Conservation (phyloP, 2,888 invertebrate species). For the Trichogramma dendrolimi region DNA sequence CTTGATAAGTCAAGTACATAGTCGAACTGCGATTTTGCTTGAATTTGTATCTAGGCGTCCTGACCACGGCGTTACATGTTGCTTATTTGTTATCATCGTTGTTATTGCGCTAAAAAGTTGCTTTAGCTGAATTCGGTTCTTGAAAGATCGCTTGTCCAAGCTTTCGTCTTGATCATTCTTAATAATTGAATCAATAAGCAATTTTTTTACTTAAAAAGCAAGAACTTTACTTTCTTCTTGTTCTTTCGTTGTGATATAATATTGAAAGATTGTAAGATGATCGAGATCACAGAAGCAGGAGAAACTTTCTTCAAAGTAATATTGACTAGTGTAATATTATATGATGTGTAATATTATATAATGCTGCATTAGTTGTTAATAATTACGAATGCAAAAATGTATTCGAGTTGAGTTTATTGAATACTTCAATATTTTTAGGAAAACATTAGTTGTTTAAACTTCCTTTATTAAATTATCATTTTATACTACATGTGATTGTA, state of each 20-base stretch:
- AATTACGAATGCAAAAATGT: neutral
- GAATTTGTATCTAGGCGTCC: conserved; percentile 21
- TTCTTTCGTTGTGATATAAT: neutral
- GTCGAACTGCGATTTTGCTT: conserved; percentile 29
- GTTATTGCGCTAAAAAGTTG: conserved; percentile 31
- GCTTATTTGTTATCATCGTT: conserved; percentile 41
- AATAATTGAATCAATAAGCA: neutral
- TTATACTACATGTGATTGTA: conserved; percentile 40
- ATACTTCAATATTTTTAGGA: neutral
- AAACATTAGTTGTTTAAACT: conserved; percentile 24
- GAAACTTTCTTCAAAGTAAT: neutral
- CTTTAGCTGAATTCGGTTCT: conserved; percentile 22
- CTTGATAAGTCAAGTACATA: conserved; percentile 45
- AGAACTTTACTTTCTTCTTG: neutral
- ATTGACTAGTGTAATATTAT: neutral
- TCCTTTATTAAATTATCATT: conserved; percentile 37
- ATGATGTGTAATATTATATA: too few relatives aligned
- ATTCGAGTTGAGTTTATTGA: neutral
- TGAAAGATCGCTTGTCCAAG: conserved; percentile 24
- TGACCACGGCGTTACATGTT: conserved; percentile 36
- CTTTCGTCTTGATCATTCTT: conserved; percentile 13
- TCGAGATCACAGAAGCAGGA: neutral
- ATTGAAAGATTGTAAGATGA: conserved; percentile 9
- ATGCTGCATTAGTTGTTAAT: too few relatives aligned
- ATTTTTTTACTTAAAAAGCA: conserved; percentile 9